Base-by-base conservation (phyloP, 2,888 invertebrate genomes). In the Ecdyonurus torrentis region DNA sequence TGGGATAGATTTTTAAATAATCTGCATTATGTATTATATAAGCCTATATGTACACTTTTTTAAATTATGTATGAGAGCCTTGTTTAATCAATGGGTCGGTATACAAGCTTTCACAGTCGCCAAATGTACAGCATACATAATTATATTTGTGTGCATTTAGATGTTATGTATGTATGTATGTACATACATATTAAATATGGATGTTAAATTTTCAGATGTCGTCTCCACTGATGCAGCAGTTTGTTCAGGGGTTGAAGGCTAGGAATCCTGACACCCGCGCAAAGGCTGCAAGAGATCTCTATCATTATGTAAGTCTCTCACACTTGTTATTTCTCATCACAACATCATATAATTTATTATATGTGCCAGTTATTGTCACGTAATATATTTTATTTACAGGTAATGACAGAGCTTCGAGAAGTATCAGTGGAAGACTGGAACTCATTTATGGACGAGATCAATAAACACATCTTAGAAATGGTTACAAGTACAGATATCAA, bases 401-500 rank as follows among this genome's bases (percentile, higher is more conserved):
- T 91, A 10, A 92, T 91, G 74, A 92, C 92, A 5, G 94, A 94
- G 72, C 74, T 94, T 60, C 83, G 91, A 3, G 94, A 93, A 76
- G 89, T 91, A 69, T 87, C 91, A 1, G 86, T 87, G 64, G 96
- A 96, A 72, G 95, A 95, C 72, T 83, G 94, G 67, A 87, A 89
- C 23, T 81, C 84, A 65, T 96, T 97, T 73, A 86, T 96, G 75
- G 96, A 97, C 73, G 91, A 92, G 68, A 93, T 96, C 72, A 95
- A 95, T 74, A 91, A 92, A 72, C 91, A 93, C 72, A 95, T 97
- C 67, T 92, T 91, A 74, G 92, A 94, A 74, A 93, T 97, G 95
- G 92, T 96, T 1, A 91, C 91, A 18, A 91, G 92, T 69, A 84
- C 87, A 59, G 95, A 97, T 74, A 85, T 89, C 50, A 90, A 91